Percentiles rank a stretch among this genome's conserved stretches.
These are phyloP conservation scores for Physella acuta DNA, from an alignment of 1,140 invertebrate species.

Conservation along the genomic window DNA sequence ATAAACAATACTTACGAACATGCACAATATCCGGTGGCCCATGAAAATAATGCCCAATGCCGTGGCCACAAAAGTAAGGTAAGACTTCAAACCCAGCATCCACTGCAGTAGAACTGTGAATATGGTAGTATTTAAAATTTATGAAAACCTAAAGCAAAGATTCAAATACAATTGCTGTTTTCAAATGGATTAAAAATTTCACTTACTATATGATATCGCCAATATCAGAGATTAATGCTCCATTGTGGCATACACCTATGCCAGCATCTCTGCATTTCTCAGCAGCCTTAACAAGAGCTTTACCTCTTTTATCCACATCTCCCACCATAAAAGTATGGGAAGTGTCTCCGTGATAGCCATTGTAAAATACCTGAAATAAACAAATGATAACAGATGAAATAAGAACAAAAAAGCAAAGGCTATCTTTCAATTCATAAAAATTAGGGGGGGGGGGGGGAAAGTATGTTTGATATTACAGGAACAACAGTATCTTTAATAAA, in stretches of 20 bases:
- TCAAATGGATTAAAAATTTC: neutral
- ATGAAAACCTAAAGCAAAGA: neutral
- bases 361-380: conserved; percentile 72
- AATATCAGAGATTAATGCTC: conserved; percentile 73
- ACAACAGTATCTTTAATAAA: too few species aligned
- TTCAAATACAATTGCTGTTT: neutral
- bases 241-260: conserved; percentile 77
- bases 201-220: conserved; percentile 64
- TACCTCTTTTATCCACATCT: conserved; percentile 72
- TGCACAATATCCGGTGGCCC: conserved; percentile 80
- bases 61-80: conserved; percentile 84
- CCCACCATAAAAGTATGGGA: conserved; percentile 85
- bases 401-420: too few species aligned
- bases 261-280: conserved; percentile 73
- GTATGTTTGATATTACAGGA: too few species aligned
- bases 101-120: conserved; percentile 60
- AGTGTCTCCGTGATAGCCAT: conserved; percentile 91
- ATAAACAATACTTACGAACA: conserved; percentile 42
- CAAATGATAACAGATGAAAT: too few species aligned
- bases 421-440: too few species aligned
- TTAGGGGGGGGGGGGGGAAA: too few species aligned
- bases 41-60: conserved; percentile 90
- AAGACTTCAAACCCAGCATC: conserved; percentile 71
- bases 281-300: conserved; percentile 71
- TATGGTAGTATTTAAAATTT: too few species aligned